Percentiles rank a stretch among this genome's conserved stretches.
phyloP scores from a whole-genome alignment of 1,140 invertebrate genomes.

The Zaprionus gabonicus region DNA sequence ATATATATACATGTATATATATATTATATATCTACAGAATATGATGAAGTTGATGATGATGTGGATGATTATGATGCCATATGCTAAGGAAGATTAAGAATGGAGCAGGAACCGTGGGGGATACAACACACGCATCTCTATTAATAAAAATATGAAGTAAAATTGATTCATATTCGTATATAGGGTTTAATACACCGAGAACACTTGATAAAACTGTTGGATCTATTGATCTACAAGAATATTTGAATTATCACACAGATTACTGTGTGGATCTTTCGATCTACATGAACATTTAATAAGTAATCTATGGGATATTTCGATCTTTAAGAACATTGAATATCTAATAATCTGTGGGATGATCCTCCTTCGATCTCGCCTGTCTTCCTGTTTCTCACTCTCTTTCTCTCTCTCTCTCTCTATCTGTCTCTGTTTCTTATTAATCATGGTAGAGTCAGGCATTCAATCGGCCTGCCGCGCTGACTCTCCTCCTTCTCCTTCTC shows the following conservation, averaged over 20 bases:
- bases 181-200: neutral
- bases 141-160: conserved; percentile 50
- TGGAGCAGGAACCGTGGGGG: conserved; percentile 32
- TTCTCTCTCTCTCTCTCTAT: neutral
- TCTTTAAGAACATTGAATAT: too few species aligned
- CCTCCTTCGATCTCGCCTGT: neutral
- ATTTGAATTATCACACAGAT: too few species aligned
- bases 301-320: too few species aligned
- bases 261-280: too few species aligned
- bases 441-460: neutral
- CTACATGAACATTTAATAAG: too few species aligned
- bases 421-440: neutral
- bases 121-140: conserved; percentile 13
- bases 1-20: conserved; percentile 3
- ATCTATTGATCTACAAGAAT: neutral
- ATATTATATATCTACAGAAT: conserved; percentile 2
- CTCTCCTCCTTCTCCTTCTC: neutral
- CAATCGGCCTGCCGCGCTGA: neutral
- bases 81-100: conserved; percentile 1
- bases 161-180: conserved; percentile 1
- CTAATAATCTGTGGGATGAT: neutral
- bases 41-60: neutral
- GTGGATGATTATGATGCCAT: neutral
- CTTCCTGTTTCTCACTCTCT: neutral
- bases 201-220: neutral